Conservation (phyloP, 2,113 vertebrate genomes). For the Grallaria varia region DNA sequence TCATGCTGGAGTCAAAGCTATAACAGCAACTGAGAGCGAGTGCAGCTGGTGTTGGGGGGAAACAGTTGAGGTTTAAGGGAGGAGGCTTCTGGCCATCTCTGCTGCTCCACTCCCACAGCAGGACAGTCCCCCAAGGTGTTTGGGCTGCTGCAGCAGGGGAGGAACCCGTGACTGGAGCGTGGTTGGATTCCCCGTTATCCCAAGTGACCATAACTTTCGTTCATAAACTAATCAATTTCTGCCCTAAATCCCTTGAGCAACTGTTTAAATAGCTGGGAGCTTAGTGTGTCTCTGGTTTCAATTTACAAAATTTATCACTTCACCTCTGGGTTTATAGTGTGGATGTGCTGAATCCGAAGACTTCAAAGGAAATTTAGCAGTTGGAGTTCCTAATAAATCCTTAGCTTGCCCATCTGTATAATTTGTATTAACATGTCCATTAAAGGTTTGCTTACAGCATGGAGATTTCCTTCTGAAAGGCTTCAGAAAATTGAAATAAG, state of each 20-base stretch:
- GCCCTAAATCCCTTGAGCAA: background rate
- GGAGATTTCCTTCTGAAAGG: background rate
- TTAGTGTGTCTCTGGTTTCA: slow-evolving; percentile 15
- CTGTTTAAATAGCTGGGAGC: slow-evolving; percentile 36
- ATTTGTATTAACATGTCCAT: slow-evolving; percentile 30
- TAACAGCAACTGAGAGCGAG: background rate
- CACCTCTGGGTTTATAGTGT: slow-evolving; percentile 37
- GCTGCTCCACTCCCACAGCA: rapidly evolving
- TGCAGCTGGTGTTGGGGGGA: background rate
- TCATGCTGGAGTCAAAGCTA: background rate
- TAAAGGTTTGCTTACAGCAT: slow-evolving; percentile 25
- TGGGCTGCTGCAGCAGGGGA: background rate
- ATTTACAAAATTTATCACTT: slow-evolving; percentile 54
- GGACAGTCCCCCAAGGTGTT: background rate
- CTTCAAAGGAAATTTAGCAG: slow-evolving; percentile 55
- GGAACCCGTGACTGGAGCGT: rapidly evolving
- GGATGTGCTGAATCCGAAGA: slow-evolving; percentile 1
- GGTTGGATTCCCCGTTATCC: background rate
- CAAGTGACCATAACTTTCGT: background rate
- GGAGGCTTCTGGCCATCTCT: background rate
- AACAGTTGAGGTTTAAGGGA: background rate
- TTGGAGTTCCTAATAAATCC: slow-evolving; percentile 50
- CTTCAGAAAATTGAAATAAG: background rate
- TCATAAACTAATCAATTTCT: background rate
- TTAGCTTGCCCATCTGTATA: slow-evolving; percentile 30